phyloP scores from a whole-genome alignment of 30 jellyfish, hydroid and myxozoan species.

The Catostylus mosaicus region DNA sequence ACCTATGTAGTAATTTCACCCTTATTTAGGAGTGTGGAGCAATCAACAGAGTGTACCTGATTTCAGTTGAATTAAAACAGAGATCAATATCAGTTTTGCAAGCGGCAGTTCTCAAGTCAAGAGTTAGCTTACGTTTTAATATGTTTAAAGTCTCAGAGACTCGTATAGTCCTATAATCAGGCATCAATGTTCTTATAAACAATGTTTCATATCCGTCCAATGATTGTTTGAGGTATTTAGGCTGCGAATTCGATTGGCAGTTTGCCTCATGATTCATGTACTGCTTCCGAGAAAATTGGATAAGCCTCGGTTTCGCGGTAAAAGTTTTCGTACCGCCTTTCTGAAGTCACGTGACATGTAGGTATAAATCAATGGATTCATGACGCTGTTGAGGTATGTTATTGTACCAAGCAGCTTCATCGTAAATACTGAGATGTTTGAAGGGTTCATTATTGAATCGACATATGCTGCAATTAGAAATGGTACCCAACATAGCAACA shows the following conservation, averaged over 20 bases:
- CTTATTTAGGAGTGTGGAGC: no score
- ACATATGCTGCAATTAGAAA: conserved; percentile 60
- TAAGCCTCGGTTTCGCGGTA: conserved; percentile 59
- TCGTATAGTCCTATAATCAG: no score
- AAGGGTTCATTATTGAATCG: conserved; percentile 35
- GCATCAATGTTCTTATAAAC: no score
- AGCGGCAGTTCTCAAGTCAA: no score
- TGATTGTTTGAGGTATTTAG: no score
- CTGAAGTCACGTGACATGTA: conserved; percentile 86
- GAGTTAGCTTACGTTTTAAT: no score
- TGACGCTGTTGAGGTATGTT: conserved; percentile 82
- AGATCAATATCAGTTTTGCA: no score
- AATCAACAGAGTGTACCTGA: no score
- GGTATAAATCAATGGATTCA: conserved; percentile 86
- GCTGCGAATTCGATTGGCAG: neutral
- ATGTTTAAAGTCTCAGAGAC: no score
- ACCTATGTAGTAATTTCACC: no score
- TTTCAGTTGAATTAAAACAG: no score
- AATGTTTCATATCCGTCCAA: no score
- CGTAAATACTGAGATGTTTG: conserved; percentile 60
- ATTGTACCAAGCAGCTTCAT: conserved; percentile 79
- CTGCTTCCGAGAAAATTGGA: conserved; percentile 55
- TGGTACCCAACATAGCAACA: conserved; percentile 89
- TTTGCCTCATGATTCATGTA: neutral
- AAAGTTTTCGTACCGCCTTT: conserved; percentile 58